Base-by-base conservation (phyloP, 1,140 invertebrate genomes). In the Odontomachus brunneus region DNA sequence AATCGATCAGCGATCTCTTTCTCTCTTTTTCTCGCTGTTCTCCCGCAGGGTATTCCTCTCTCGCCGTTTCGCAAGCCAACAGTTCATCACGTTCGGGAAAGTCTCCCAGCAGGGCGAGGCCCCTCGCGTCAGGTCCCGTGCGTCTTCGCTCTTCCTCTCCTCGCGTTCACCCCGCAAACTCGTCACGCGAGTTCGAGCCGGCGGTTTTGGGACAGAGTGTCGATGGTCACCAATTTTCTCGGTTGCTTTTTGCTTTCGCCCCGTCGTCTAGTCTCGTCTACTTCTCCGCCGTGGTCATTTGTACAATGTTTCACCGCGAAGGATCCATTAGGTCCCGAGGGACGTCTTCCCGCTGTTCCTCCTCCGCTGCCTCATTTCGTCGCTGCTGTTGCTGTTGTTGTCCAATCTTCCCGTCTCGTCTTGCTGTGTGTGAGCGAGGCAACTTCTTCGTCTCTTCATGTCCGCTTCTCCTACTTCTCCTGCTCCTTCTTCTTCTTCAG, bases 261-360 rank as follows among this genome's bases (percentile, higher is more conserved):
- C 57, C 66, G 49, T 55, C 22, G 55, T 69, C 51, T 11, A 3
- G 9, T 44, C 38, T 44, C 38, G 38, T 44, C 38, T 7, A 33
- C 33, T 44, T 69, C n/a, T 80, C 38, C 65, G 65, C 24, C 51
- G 14, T 26, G 65, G 33, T 80, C 75, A 69, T 80, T 80, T 71
- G 51, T 80, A 80, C 75, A 48, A 80, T 78, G 65, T 80, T 80
- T 57, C 49, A 71, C 51, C 75, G 65, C 65, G 75, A 57, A 57
- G 33, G 49, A 71, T 69, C 75, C 75, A 80, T 80, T 71, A 80
- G 38, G 51, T 80, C 66, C 24, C 66, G 7, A n/a, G 24, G 19
- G 44, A 14, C 29, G 33, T 63, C 38, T 24, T 57, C 38, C n/a
- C 53, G 24, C n/a, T 60, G 11, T 80, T 71, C 51, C 33, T 48